Percentiles rank a stretch among this genome's conserved stretches.
Conservation (phyloP, 2,888 invertebrate genomes). For the Atethmia centrago region DNA sequence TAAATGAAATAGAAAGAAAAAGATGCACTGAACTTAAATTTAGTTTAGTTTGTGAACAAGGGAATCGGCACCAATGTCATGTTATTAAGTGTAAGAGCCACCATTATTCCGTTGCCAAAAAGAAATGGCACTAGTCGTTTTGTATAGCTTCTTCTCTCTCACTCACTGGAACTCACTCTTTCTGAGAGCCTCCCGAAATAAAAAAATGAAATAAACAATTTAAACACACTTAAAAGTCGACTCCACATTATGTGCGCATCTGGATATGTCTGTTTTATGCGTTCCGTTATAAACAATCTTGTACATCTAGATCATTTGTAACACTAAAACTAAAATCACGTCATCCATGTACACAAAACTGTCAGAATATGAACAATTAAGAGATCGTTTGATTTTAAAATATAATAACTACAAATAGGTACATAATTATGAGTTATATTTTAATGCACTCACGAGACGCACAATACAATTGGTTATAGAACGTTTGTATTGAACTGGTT, state of each 20-base stretch:
- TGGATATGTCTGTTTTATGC: constrained; percentile 49
- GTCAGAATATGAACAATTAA: not conserved
- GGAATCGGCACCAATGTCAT: no score
- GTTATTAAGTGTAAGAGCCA: not conserved
- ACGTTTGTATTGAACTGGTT: not conserved
- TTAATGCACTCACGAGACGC: not conserved
- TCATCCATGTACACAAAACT: not conserved
- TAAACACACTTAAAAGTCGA: constrained; percentile 4
- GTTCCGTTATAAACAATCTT: constrained; percentile 4
- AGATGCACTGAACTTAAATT: no score
- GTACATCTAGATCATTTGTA: not conserved
- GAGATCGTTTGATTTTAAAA: not conserved
- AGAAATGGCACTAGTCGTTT: not conserved
- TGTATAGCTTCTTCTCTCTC: not conserved
- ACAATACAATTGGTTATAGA: not conserved
- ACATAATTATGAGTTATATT: not conserved
- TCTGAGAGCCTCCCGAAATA: no score
- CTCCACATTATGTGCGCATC: constrained; percentile 26
- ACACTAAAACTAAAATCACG: not conserved
- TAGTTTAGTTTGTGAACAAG: no score
- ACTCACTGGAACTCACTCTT: not conserved
- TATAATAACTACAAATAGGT: not conserved
- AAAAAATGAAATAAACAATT: not conserved
- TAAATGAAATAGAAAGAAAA: no score
- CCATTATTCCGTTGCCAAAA: not conserved